A percentile compares a stretch with the other conserved stretches of the same genome.
Conservation (phyloP, 1,140 invertebrate species). For the Druon quercuslanigerum region DNA sequence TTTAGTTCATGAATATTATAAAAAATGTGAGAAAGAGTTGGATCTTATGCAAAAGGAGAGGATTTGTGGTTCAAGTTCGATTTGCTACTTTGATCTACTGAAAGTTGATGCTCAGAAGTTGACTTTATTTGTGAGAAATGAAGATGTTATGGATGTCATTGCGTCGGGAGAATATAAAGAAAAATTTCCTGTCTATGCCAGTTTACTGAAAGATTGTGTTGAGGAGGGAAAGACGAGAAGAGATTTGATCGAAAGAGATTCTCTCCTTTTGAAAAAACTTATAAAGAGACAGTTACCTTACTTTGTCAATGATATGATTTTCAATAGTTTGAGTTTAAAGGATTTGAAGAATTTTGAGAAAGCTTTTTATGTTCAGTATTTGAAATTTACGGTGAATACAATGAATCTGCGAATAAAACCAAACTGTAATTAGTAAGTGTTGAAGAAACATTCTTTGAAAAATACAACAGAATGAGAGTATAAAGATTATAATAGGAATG, state of each 20-base stretch:
- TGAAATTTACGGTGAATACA: no score
- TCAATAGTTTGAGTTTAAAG: background rate
- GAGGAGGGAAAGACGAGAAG: background rate
- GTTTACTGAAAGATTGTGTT: slow-evolving; percentile 9
- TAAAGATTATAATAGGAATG: no score
- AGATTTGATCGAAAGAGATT: background rate
- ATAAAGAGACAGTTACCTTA: slow-evolving; percentile 3
- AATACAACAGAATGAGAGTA: no score
- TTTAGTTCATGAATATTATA: slow-evolving; percentile 1
- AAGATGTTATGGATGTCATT: background rate
- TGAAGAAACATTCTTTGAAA: no score
- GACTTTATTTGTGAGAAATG: background rate
- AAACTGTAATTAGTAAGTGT: no score
- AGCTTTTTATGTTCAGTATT: background rate
- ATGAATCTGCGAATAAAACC: no score
- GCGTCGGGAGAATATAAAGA: background rate
- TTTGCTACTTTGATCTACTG: slow-evolving; percentile 5
- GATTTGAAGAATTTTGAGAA: background rate
- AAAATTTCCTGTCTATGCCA: background rate
- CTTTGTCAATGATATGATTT: slow-evolving; percentile 28
- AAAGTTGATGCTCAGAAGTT: background rate
- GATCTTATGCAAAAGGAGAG: background rate
- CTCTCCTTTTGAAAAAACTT: slow-evolving; percentile 1
- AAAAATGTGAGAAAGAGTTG: background rate
- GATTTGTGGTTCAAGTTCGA: background rate